Conservation (phyloP, 2,797 vertebrate genomes). For the Agapornis canus region DNA sequence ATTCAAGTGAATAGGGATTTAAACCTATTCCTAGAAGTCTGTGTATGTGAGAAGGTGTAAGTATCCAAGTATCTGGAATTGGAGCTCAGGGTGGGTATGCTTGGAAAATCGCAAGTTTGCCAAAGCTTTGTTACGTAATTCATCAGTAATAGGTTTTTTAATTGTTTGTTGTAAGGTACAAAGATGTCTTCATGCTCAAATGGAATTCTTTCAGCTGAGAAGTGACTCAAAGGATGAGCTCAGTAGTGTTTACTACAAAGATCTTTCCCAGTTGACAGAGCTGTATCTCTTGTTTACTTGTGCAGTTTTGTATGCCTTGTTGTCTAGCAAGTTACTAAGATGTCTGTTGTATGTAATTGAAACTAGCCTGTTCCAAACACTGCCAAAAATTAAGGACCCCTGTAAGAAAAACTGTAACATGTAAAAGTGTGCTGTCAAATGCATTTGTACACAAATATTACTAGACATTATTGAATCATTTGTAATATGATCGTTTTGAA, state of each 20-base stretch:
- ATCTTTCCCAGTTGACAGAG: not conserved
- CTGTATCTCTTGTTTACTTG: not conserved
- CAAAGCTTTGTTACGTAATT: not conserved
- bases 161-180: not conserved
- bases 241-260: not conserved
- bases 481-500: not conserved
- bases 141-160: not conserved
- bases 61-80: not conserved
- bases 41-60: not conserved
- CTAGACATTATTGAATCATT: not conserved
- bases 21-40: not conserved
- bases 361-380: not conserved
- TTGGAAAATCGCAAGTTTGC: not conserved
- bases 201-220: not conserved
- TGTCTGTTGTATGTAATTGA: not conserved
- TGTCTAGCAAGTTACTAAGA: not conserved
- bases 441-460: not conserved
- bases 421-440: not conserved
- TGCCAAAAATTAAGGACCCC: not conserved
- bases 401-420: not conserved
- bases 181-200: not conserved
- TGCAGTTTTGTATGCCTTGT: not conserved
- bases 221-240: not conserved
- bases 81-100: not conserved
- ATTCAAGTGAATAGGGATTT: not conserved